Evolutionary conservation across 2,888 invertebrate genomes (phyloP).

Genomic region (Timandra comae): DNA sequence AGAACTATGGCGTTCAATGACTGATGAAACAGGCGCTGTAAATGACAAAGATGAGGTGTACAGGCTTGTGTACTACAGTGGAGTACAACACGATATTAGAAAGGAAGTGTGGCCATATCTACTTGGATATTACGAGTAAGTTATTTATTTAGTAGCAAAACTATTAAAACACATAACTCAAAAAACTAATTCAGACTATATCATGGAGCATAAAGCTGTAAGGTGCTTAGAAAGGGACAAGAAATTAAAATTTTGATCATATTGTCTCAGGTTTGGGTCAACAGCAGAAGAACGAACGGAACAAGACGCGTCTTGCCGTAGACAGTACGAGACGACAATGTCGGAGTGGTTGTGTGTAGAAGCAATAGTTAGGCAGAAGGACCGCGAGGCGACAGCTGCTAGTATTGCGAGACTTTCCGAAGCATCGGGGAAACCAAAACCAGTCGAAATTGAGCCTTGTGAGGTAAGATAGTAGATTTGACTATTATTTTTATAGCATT

Average conservation of each 20-base stretch:
- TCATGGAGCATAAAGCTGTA: too few relatives aligned
- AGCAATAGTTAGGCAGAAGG: conserved; percentile 89
- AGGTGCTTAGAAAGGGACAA: too few relatives aligned
- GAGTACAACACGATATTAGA: conserved; percentile 86
- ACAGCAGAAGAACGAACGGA: conserved; percentile 79
- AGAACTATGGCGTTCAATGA: conserved; percentile 84
- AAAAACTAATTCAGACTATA: conserved; percentile 2
- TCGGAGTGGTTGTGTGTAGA: conserved; percentile 97
- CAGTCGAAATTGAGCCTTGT: conserved; percentile 42
- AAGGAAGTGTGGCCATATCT: conserved; percentile 93
- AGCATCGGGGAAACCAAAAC: conserved; percentile 75
- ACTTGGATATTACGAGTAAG: conserved; percentile 86
- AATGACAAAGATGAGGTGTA: conserved; percentile 84
- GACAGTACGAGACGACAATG: conserved; percentile 92
- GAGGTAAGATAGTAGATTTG: conserved; percentile 37
- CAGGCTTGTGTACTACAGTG: conserved; percentile 90
- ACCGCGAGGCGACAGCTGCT: conserved; percentile 88
- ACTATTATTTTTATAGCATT: too few relatives aligned
- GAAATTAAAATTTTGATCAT: too few relatives aligned
- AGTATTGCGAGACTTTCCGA: conserved; percentile 91
- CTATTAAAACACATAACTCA: background rate
- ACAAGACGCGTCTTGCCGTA: conserved; percentile 81
- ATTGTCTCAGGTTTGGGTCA: conserved; percentile 80
- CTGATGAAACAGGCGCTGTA: conserved; percentile 77
- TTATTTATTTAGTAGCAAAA: too few relatives aligned